Percentiles rank a stretch among this genome's conserved stretches.
Evolutionary conservation across 2,888 invertebrate species (phyloP).

Genomic region (Diarsia rubi): DNA sequence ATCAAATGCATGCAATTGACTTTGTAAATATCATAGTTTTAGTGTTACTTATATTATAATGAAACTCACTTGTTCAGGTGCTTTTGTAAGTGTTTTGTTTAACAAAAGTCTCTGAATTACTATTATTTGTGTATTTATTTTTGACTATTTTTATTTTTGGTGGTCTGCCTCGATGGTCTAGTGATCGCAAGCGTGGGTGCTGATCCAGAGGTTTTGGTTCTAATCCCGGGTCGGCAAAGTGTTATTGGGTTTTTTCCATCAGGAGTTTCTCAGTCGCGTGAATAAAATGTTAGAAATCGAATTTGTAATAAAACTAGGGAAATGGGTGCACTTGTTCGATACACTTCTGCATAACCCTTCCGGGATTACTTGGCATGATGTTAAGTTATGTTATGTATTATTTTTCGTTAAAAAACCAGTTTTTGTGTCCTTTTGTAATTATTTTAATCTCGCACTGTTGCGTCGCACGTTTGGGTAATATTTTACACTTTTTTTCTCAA

Average conservation of each 20-base stretch:
- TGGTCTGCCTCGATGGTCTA: background rate
- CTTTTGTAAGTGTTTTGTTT: slow-evolving; percentile 55
- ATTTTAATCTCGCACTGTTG: background rate
- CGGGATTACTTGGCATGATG: background rate
- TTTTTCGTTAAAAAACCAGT: background rate
- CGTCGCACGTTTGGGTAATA: background rate
- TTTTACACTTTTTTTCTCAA: background rate
- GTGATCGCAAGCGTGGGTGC: background rate
- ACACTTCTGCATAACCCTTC: background rate
- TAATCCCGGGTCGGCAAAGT: background rate
- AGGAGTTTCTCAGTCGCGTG: background rate
- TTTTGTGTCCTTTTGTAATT: background rate
- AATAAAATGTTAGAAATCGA: too few species aligned
- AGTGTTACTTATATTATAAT: slow-evolving; percentile 21
- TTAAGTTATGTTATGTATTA: background rate
- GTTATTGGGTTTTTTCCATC: background rate
- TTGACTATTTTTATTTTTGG: background rate
- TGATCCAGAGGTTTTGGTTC: background rate
- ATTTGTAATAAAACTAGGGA: too few species aligned
- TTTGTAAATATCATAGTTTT: slow-evolving; percentile 58
- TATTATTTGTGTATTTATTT: background rate
- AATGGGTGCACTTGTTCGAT: background rate
- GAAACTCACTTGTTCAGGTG: slow-evolving; percentile 54
- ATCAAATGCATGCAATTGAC: slow-evolving; percentile 40
- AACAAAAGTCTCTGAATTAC: slow-evolving; percentile 57